Evolutionary conservation across 2,113 vertebrate species (phyloP).

Genomic region (Apeltes quadracus): DNA sequence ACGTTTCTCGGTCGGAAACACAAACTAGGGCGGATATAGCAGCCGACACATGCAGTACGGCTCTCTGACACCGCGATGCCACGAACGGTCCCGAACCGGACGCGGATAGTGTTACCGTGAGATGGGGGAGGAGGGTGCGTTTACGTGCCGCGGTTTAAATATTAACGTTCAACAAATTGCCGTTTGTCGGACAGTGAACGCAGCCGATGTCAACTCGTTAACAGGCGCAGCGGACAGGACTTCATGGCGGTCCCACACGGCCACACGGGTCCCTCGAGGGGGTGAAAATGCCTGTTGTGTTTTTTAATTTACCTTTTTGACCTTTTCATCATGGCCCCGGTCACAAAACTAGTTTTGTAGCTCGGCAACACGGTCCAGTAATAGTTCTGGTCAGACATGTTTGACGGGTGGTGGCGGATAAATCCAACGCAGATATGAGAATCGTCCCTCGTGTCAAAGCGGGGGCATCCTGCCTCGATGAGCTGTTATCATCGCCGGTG

Average conservation of each 20-base stretch:
- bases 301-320: conserved; percentile 83
- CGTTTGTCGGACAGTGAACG: conserved; percentile 21
- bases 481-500: not conserved
- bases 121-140: conserved; percentile 14
- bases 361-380: conserved; percentile 88
- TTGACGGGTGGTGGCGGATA: conserved; percentile 33
- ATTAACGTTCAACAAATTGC: conserved; percentile 55
- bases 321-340: conserved; percentile 87
- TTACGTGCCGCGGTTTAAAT: conserved; percentile 27
- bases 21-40: conserved; percentile 70
- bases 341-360: conserved; percentile 86
- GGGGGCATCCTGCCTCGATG: conserved; percentile 23
- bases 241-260: not conserved
- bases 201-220: conserved; percentile 30
- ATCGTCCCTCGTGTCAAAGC: conserved; percentile 10
- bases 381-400: conserved; percentile 90
- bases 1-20: conserved; percentile 75
- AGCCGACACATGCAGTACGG: conserved; percentile 42
- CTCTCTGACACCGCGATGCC: not conserved
- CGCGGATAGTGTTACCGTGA: no score
- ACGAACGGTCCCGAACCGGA: not conserved
- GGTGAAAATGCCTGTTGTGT: not conserved
- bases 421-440: conserved; percentile 27
- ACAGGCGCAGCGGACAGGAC: not conserved
- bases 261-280: not conserved